Conservation (phyloP, 2,113 vertebrate genomes). For the Haplochromis vanheusdeni region DNA sequence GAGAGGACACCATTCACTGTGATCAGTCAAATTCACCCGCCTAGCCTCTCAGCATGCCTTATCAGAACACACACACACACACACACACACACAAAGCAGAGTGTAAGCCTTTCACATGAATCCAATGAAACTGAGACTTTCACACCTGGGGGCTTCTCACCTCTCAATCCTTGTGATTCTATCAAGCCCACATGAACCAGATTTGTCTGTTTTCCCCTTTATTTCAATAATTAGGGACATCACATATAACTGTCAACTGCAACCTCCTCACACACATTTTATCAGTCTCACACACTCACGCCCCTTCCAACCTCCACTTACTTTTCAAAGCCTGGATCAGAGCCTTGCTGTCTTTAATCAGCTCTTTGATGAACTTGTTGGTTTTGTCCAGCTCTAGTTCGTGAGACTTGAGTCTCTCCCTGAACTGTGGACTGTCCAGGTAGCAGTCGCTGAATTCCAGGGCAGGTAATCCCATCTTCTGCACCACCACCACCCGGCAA, state of each 20-base stretch:
- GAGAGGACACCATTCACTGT: background rate
- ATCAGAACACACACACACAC: background rate
- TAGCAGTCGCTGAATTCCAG: conserved; percentile 97
- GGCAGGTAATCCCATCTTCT: conserved; percentile 86
- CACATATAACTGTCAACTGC: background rate
- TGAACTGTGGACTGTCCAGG: conserved; percentile 91
- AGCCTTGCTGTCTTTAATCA: conserved; percentile 92
- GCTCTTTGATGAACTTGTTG: conserved; percentile 98
- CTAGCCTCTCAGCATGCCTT: background rate
- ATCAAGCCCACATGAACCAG: background rate
- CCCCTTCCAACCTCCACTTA: conserved; percentile 64
- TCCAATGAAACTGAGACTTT: background rate
- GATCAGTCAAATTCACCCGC: background rate
- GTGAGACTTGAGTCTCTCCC: conserved; percentile 90
- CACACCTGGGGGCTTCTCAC: background rate
- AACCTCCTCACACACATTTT: background rate
- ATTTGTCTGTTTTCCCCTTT: background rate
- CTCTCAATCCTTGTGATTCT: background rate
- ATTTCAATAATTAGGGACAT: background rate
- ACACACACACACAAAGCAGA: background rate
- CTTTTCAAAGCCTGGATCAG: conserved; percentile 88
- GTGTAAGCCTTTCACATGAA: background rate
- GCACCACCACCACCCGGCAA: background rate
- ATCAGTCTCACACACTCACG: background rate
- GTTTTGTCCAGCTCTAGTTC: conserved; percentile 96